Conservation (phyloP, 2,888 invertebrate species). For the Ctena decussata region DNA sequence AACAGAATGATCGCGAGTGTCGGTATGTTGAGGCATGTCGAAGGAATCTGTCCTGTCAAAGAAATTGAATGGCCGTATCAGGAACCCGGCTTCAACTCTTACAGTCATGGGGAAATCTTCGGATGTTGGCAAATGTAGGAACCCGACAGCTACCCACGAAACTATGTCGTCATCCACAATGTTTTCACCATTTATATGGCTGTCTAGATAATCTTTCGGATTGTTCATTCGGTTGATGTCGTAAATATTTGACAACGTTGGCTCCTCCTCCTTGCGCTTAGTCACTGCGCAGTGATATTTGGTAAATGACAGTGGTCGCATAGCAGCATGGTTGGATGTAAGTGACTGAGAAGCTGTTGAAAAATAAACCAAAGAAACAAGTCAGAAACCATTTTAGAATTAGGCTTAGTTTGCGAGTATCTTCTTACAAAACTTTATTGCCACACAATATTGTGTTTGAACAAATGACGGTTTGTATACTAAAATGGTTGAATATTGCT, state of each 20-base stretch:
- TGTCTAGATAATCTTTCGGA: slow-evolving; percentile 57
- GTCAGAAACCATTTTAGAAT: no score
- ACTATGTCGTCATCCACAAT: slow-evolving; percentile 72
- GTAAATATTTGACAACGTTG: slow-evolving; percentile 52
- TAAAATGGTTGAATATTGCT: no score
- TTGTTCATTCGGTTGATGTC: slow-evolving; percentile 53
- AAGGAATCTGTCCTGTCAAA: slow-evolving; percentile 71
- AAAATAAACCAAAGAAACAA: slow-evolving; percentile 37
- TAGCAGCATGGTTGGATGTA: slow-evolving; percentile 54
- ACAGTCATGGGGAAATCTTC: slow-evolving; percentile 76
- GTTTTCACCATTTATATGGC: slow-evolving; percentile 62
- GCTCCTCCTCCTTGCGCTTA: slow-evolving; percentile 71
- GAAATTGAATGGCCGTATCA: slow-evolving; percentile 72
- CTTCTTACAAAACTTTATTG: no score
- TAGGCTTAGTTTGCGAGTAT: no score
- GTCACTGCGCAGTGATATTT: slow-evolving; percentile 73
- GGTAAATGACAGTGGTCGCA: slow-evolving; percentile 68
- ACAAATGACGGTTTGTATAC: no score
- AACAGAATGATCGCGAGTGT: slow-evolving; percentile 41
- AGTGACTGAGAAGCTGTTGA: slow-evolving; percentile 10
- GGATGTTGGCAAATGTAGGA: slow-evolving; percentile 73
- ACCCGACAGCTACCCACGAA: slow-evolving; percentile 73
- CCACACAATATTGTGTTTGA: no score
- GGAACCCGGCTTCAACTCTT: slow-evolving; percentile 68
- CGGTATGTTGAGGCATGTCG: slow-evolving; percentile 69